phyloP scores from a whole-genome alignment of 2,113 vertebrate genomes.

The Corythoichthys haematopterus region DNA sequence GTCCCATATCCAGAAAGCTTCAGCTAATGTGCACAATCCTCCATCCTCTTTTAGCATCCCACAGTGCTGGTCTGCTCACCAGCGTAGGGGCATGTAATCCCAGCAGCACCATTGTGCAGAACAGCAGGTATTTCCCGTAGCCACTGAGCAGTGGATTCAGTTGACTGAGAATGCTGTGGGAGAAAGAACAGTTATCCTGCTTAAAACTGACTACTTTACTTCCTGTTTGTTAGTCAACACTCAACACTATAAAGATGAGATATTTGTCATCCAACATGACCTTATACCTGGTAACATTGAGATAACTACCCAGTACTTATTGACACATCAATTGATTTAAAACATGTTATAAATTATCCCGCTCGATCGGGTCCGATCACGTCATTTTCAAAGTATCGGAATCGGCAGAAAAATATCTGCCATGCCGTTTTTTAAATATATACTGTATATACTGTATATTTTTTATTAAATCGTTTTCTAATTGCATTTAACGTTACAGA shows the following conservation, averaged over 20 bases:
- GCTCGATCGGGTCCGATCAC: too few relatives aligned
- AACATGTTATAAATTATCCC: too few relatives aligned
- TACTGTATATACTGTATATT: too few relatives aligned
- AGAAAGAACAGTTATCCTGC: constrained; percentile 39
- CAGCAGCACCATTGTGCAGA: constrained; percentile 80
- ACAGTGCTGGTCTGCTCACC: constrained; percentile 69
- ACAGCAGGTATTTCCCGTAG: constrained; percentile 76
- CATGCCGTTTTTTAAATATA: too few relatives aligned
- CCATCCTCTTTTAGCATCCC: constrained; percentile 6
- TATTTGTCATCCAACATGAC: background rate
- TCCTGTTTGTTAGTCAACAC: constrained; percentile 38
- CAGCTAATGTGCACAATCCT: constrained; percentile 73
- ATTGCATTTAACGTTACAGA: too few relatives aligned
- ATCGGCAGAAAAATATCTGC: too few relatives aligned
- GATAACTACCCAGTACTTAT: too few relatives aligned
- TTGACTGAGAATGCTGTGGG: constrained; percentile 65
- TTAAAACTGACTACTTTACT: constrained; percentile 40
- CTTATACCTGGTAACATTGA: too few relatives aligned
- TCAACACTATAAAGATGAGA: constrained; percentile 23
- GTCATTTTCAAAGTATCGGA: too few relatives aligned
- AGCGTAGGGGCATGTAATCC: constrained; percentile 76
- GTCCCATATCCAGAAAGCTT: constrained; percentile 64
- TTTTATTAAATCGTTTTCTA: too few relatives aligned
- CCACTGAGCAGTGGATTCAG: constrained; percentile 66
- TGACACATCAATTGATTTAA: too few relatives aligned